Base-by-base conservation (phyloP, 2,888 invertebrate genomes). In the Spodoptera littoralis region DNA sequence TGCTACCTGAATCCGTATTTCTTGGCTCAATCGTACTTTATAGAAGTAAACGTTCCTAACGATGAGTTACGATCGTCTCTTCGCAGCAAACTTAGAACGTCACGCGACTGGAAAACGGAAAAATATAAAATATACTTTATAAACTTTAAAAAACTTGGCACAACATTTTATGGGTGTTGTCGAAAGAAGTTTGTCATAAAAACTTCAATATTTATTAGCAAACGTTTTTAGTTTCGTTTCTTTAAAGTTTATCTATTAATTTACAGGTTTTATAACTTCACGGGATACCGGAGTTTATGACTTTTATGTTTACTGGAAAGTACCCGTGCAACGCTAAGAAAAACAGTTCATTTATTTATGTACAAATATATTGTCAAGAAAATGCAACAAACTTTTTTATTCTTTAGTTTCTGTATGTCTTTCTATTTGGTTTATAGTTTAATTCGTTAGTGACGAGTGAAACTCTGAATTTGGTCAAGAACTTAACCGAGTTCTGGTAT, bases 31-130 rank as follows among this genome's bases (percentile, higher is more conserved):
- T 36, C 6, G 9, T 36, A 36, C 36, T 36, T 36, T 36, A 82
- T 73, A 75, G 66, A 79, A 79, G 75, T 76, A 65, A 76, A 76
- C 73, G 71, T 75, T 72, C 73, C 81, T 85, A 81, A 84, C 74
- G 69, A 82, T 61, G 63, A 76, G 50, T 64, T 71, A 75, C 59
- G 78, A 62, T 47, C 49, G 36, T 68, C 54, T 48, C 56, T 63
- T 62, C 55, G 42, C 54, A 55, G 60, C 41, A 27, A 65, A 68
- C 47, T 68, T 72, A 70, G 65, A 66, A 36, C 12, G 48, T 36
- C 22, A 54, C 62, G 49, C 55, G 22, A 49, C 13, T 27, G 9
- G 45, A 73, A 27, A 75, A 76, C 69, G 53, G 44, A 57, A 63
- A 74, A 55, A 70, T 52, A 47, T 57, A 55, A 63, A 54, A 24